Evolutionary conservation across 2,888 invertebrate species (phyloP).

Genomic region (Drosophila kambysellisi): DNA sequence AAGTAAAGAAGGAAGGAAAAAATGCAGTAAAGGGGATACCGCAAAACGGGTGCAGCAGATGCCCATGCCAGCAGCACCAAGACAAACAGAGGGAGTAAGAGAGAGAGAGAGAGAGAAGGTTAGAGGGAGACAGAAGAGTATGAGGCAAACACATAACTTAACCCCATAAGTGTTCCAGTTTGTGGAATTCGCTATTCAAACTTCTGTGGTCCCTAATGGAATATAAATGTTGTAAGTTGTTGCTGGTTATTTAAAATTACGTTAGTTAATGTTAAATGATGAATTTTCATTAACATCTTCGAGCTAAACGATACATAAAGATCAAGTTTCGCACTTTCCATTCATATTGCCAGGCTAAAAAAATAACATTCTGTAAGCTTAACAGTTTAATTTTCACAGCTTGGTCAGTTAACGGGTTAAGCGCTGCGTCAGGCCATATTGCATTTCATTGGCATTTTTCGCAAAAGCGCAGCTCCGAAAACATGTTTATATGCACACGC

Average conservation of each 20-base stretch:
- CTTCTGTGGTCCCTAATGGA: slow-evolving; percentile 15
- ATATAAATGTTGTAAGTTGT: neutral
- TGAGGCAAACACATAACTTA: slow-evolving; percentile 35
- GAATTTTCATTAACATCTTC: neutral
- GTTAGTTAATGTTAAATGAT: neutral
- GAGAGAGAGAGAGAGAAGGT: too few species aligned
- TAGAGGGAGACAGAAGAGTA: neutral
- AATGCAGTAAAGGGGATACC: slow-evolving; percentile 3
- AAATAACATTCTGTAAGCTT: neutral
- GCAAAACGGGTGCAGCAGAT: slow-evolving; percentile 30
- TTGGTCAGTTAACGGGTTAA: slow-evolving; percentile 56
- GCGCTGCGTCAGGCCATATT: slow-evolving; percentile 55
- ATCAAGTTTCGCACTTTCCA: neutral
- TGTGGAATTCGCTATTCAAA: slow-evolving; percentile 13
- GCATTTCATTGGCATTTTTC: slow-evolving; percentile 72
- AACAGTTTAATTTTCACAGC: slow-evolving; percentile 6
- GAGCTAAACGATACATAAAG: neutral
- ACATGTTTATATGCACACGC: slow-evolving; percentile 47
- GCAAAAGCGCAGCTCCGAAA: slow-evolving; percentile 70
- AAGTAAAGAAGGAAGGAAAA: slow-evolving; percentile 10
- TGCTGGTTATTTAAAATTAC: neutral
- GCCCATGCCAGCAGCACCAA: slow-evolving; percentile 37
- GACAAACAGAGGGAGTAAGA: slow-evolving; percentile 2
- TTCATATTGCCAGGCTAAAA: neutral
- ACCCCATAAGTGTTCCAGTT: slow-evolving; percentile 32